Evolutionary conservation across 2,888 invertebrate genomes (phyloP), one percentile per base, ranked within the genome.

Genomic region (Drosophila rellima): DNA sequence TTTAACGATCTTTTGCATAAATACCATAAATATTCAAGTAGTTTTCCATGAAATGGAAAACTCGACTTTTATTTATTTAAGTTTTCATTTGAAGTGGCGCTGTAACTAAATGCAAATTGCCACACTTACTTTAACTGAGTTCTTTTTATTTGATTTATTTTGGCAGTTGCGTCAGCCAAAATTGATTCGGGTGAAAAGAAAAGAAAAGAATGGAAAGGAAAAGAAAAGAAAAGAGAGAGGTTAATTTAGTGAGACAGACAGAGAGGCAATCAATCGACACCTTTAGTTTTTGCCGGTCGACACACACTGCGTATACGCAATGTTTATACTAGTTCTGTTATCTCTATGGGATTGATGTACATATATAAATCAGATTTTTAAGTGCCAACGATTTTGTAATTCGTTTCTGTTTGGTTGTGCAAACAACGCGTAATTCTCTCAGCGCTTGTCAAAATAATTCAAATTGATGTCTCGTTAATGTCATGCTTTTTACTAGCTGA

Each of bases 81-180:
- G 59, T 70, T 74, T 45, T 50, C 54, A 59, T 65, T 55, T 42
- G 29, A 39, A 33, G 64, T 20, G 70, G 35, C 47, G 52, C 44
- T 63, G 42, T 52, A 57, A 45, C 45, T 39, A 60, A 60, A 55
- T 42, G 47, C 52, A 71, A 68, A 60, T 64, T 72, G 52, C 62
- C 35, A 60, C 52, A 66, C n/a, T n/a, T 31, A 57, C 52, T 48
- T 66, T 60, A 37, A 39, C 42, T 65, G 55, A 47, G 50, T 55
- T 39, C 75, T 69, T 70, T 80, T 80, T 83, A 73, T 82, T 82
- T 81, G 83, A 85, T 83, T 85, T 85, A 82, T 81, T 71, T 51
- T n/a, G n/a, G 62, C 62, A 69, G 60, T 79, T 80, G 73, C 82
- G 70, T 71, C 82, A 82, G 82, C 66, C 52, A 44, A 50, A 51